Evolutionary conservation across 2,888 invertebrate genomes (phyloP), one percentile per base, ranked within the genome.

Genomic region (Noctuana brunneofusca): DNA sequence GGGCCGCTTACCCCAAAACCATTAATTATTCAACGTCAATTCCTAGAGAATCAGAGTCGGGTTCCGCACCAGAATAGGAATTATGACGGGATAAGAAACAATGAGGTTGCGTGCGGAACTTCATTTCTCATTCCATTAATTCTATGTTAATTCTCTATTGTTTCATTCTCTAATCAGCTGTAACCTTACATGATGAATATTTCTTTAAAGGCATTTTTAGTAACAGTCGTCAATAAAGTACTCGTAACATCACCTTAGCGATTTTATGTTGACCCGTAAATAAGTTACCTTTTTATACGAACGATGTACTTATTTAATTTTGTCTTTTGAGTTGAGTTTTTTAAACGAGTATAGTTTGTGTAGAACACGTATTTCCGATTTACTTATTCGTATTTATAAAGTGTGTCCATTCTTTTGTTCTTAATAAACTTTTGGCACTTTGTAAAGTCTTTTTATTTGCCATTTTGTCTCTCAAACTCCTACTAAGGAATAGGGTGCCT

Each of bases 1-100:
- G 63, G 66, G 66, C 24, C 55, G 68, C 58, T 71, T 68, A 68
- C 72, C 72, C 70, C 67, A 68, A 71, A 70, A 67, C 74, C 75
- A 83, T 87, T 83, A 81, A 83, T 87, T 83, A 87, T 85, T 85
- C 84, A 84, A 76, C 73, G 75, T 75, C 76, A 78, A 84, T 81
- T 83, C 78, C 71, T 69, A 71, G 70, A 68, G 76, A 81, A 81
- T 78, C 74, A 76, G 70, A 71, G 71, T 69, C 70, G 69, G 76
- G 70, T 67, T 70, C 70, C 69, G 65, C 68, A 67, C 64, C 63
- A 60, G 67, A 73, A 72, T 71, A 68, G 66, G 68, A 80, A 81
- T 83, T 81, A 83, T 82, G 80, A 81, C 78, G 75, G 78, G 73
- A 75, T 78, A 71, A 66, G 71, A 76, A 81, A 82, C 81, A 79